A percentile compares a stretch with the other conserved stretches of the same genome.
Evolutionary conservation across 2,113 vertebrate species (phyloP).

Genomic region (Amphilophus citrinellus): DNA sequence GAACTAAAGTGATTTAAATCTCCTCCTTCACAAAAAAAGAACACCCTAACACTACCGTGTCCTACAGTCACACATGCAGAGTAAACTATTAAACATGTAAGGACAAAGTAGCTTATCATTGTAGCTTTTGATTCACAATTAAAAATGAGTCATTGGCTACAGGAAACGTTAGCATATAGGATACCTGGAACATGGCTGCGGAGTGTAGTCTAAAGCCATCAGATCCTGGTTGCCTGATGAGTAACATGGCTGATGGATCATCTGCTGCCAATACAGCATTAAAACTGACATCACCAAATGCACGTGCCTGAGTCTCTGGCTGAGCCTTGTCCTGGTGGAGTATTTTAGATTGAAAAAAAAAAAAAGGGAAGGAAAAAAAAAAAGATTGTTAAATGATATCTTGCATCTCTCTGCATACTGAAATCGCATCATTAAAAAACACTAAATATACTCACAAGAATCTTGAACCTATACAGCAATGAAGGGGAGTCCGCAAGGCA

Average conservation of each 20-base stretch:
- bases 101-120: background rate
- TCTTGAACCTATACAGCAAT: slow-evolving; percentile 92
- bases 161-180: background rate
- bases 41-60: too few species aligned
- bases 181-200: slow-evolving; percentile 89
- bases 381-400: background rate
- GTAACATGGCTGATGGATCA: slow-evolving; percentile 87
- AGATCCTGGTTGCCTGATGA: slow-evolving; percentile 92
- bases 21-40: too few species aligned
- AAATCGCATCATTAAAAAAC: background rate
- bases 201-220: slow-evolving; percentile 95
- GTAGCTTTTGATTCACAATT: background rate
- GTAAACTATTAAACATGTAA: background rate
- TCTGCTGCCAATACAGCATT: slow-evolving; percentile 90
- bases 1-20: too few species aligned
- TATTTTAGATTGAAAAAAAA: background rate
- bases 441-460: slow-evolving; percentile 85
- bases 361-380: background rate
- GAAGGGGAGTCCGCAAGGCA: slow-evolving; percentile 94
- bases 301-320: slow-evolving; percentile 89
- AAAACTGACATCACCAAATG: slow-evolving; percentile 89
- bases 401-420: background rate
- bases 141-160: background rate
- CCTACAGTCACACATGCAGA: background rate
- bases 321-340: slow-evolving; percentile 90